Base-by-base conservation (phyloP, 2,113 vertebrate genomes). In the Hypomesus transpacificus region DNA sequence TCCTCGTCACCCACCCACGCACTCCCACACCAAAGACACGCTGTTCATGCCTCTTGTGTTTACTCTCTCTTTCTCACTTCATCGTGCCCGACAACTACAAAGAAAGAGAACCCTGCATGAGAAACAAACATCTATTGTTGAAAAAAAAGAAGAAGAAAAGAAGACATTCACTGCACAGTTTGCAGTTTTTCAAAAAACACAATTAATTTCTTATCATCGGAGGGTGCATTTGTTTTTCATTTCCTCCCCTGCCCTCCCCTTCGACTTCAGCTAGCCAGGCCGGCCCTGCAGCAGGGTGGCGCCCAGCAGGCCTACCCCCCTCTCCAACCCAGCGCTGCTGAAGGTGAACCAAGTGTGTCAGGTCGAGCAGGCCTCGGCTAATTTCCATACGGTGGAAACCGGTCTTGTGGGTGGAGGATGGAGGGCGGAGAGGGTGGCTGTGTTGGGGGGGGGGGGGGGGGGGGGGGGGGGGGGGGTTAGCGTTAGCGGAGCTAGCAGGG, bases 351-450 rank as follows among this genome's bases (percentile, higher is more conserved):
- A 75, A 80, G 82, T 80, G 63, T 82, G 82, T 83, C 81, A 71
- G 79, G 84, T 88, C 82, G 83, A 84, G 80, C 28, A 83, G 84
- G 75, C 85, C 85, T 81, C 84, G 77, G 87, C 81, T 90, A 80
- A 88, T 87, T 89, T 88, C 84, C 84, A 89, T 87, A 88, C 85
- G 84, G 80, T 85, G 85, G 75, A 74, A 82, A 80, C 76, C 75
- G 83, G 82, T 34, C 31, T 4, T 34, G 84, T 82, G 84, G 81
- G 57, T 24, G 34, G 21, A 18, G 56, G 17, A 18, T 16, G 24
- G 60, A 18, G 22, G 20, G 28, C 31, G 60, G 60, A 63, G 62
- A 50, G 61, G 39, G 57, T 22, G 72, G 66, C 87, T 87, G 83
- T 87, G 83, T 86, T 72, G 66, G 63, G 74, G 86, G 7, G 2